A percentile compares a stretch with the other conserved stretches of the same genome.
Evolutionary conservation across 53 echinoderm and acorn worm genomes (phyloP).

Genomic region (Zoroaster sp.): DNA sequence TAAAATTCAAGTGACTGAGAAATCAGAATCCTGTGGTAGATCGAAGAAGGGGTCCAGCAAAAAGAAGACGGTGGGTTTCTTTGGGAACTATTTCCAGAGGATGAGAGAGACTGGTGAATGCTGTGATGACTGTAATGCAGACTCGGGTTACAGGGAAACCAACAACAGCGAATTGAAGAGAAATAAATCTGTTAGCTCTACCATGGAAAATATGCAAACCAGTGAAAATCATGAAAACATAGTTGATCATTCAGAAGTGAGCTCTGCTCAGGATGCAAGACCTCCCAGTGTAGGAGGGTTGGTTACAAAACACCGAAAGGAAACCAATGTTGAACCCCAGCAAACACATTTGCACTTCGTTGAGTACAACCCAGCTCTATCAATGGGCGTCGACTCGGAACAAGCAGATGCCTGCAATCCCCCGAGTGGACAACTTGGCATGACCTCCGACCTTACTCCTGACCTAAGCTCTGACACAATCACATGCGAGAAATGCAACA

Average conservation of each 20-base stretch:
- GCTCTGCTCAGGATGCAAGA: neutral
- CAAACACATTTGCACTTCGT: neutral
- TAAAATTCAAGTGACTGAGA: neutral
- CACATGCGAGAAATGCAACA: slow-evolving; percentile 81
- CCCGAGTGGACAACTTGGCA: neutral
- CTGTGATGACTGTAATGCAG: neutral
- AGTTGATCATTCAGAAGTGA: neutral
- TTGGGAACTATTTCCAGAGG: slow-evolving; percentile 31
- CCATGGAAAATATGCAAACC: neutral
- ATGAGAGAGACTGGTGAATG: neutral
- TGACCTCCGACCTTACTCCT: neutral
- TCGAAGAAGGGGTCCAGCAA: neutral
- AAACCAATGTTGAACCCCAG: neutral
- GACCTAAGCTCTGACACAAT: slow-evolving; percentile 55
- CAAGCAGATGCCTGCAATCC: neutral
- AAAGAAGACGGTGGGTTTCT: slow-evolving; percentile 15
- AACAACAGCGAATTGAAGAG: too few species aligned
- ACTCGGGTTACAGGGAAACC: neutral
- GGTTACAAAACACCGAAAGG: neutral
- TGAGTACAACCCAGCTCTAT: neutral
- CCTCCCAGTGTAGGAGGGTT: too few species aligned
- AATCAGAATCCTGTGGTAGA: neutral
- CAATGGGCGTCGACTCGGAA: neutral
- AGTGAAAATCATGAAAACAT: neutral
- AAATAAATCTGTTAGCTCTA: neutral